Conservation (phyloP, 2,888 invertebrate genomes). For the Coelinius sp. region DNA sequence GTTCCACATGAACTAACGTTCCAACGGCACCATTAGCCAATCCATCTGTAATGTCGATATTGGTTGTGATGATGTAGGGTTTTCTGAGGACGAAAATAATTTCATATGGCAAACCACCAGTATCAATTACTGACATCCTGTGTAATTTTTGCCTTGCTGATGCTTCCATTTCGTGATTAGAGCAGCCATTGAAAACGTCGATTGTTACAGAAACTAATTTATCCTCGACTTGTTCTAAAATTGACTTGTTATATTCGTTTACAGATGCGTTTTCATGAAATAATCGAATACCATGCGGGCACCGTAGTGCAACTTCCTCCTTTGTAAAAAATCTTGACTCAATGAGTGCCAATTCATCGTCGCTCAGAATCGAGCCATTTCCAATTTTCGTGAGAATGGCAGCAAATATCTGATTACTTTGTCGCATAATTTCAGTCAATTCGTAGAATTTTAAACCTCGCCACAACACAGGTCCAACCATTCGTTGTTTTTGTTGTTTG, state of each 20-base stretch:
- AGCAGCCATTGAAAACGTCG: slow-evolving; percentile 47
- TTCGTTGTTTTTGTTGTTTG: slow-evolving; percentile 26
- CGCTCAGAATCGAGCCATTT: slow-evolving; percentile 48
- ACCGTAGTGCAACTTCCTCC: slow-evolving; percentile 51
- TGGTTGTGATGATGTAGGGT: slow-evolving; percentile 53
- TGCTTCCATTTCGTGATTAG: slow-evolving; percentile 34
- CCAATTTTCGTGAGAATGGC: slow-evolving; percentile 59
- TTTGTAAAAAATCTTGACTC: slow-evolving; percentile 53
- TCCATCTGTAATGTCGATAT: slow-evolving; percentile 58
- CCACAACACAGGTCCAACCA: slow-evolving; percentile 55
- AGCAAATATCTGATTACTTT: slow-evolving; percentile 59
- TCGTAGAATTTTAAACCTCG: slow-evolving; percentile 56
- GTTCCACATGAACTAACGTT: slow-evolving; percentile 38
- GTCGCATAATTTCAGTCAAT: slow-evolving; percentile 59
- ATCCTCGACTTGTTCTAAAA: slow-evolving; percentile 30
- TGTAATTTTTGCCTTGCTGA: slow-evolving; percentile 44
- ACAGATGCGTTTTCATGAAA: slow-evolving; percentile 54
- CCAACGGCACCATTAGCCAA: slow-evolving; percentile 58
- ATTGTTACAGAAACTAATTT: slow-evolving; percentile 46
- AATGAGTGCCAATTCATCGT: slow-evolving; percentile 50
- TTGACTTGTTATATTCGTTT: slow-evolving; percentile 52
- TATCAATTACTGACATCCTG: slow-evolving; percentile 50
- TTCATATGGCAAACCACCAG: slow-evolving; percentile 55
- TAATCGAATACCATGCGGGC: slow-evolving; percentile 51
- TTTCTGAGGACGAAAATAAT: slow-evolving; percentile 38